Evolutionary conservation across 2,888 invertebrate species (phyloP).

Genomic region (Brachynemurus nebulosus): DNA sequence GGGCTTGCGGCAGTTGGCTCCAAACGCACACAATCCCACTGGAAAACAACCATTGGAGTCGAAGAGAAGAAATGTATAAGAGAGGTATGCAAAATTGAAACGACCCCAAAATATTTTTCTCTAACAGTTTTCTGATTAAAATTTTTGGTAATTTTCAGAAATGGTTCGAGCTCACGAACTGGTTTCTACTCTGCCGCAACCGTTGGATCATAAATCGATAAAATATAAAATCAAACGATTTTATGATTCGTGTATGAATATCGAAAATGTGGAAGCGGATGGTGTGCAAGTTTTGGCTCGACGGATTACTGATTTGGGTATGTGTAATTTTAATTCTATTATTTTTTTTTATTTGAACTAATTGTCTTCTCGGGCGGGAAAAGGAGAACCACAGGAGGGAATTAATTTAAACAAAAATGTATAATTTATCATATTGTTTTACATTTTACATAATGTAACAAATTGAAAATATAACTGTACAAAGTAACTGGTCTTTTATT

Average conservation of each 20-base stretch:
- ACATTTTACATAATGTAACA: no score
- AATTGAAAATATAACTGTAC: no score
- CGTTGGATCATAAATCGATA: constrained; percentile 31
- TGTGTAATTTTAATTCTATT: constrained; percentile 18
- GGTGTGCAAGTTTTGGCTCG: constrained; percentile 29
- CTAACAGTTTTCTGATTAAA: neutral
- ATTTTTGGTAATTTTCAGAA: constrained; percentile 27
- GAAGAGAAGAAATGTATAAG: constrained; percentile 28
- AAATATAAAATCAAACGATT: constrained; percentile 43
- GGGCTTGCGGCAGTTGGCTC: constrained; percentile 39
- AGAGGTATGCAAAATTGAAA: constrained; percentile 26
- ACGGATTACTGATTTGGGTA: constrained; percentile 35
- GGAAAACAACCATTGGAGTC: constrained; percentile 33
- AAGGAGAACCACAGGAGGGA: no score
- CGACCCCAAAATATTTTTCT: neutral
- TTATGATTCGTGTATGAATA: constrained; percentile 40
- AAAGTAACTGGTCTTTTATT: no score
- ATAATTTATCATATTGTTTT: no score
- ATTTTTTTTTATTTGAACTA: neutral
- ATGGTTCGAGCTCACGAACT: constrained; percentile 31
- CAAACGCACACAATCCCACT: constrained; percentile 30
- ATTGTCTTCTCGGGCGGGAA: no score
- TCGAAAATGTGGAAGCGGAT: constrained; percentile 35
- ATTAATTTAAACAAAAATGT: no score
- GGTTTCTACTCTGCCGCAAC: constrained; percentile 34